Conservation (phyloP, 92 coral and sea anemone species). For the Pocillopora grandis region DNA sequence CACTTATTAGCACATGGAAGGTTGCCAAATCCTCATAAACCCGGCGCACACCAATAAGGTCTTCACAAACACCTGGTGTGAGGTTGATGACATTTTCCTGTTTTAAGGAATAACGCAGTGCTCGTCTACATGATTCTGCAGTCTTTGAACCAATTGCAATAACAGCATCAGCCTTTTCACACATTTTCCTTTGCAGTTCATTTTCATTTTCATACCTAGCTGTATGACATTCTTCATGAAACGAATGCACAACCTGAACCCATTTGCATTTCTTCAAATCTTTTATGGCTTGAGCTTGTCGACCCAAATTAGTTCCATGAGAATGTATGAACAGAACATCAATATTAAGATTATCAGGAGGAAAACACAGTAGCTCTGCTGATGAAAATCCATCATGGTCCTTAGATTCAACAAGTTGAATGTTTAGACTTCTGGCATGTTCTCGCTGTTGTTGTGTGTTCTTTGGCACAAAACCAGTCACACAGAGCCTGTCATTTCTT, state of each 20-base stretch:
- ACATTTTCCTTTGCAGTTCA: conserved; percentile 3
- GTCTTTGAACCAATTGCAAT: conserved; percentile 31
- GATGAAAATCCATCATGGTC: not conserved
- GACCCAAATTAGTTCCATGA: conserved; percentile 13
- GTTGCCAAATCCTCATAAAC: not conserved
- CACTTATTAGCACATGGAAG: conserved; percentile 21
- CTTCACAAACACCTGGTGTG: conserved; percentile 34
- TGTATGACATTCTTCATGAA: not conserved
- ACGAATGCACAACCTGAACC: conserved; percentile 27
- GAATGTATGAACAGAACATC: conserved; percentile 20
- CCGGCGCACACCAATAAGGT: not conserved
- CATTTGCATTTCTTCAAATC: conserved; percentile 33
- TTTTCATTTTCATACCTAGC: not conserved
- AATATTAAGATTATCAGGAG: conserved; percentile 23
- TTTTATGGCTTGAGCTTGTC: conserved; percentile 27
- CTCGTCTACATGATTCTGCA: not conserved
- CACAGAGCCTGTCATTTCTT: conserved; percentile 1
- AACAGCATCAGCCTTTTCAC: conserved; percentile 29
- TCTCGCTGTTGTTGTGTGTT: conserved; percentile 6
- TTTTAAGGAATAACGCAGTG: not conserved
- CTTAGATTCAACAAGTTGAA: conserved; percentile 24
- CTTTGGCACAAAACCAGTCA: conserved; percentile 24
- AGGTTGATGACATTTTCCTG: not conserved
- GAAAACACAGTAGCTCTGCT: conserved; percentile 15
- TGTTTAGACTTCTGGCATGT: conserved; percentile 12